A percentile compares a stretch with the other conserved stretches of the same genome.
Evolutionary conservation across 2,113 vertebrate species (phyloP).

Genomic region (Petrocephalus zakoni): DNA sequence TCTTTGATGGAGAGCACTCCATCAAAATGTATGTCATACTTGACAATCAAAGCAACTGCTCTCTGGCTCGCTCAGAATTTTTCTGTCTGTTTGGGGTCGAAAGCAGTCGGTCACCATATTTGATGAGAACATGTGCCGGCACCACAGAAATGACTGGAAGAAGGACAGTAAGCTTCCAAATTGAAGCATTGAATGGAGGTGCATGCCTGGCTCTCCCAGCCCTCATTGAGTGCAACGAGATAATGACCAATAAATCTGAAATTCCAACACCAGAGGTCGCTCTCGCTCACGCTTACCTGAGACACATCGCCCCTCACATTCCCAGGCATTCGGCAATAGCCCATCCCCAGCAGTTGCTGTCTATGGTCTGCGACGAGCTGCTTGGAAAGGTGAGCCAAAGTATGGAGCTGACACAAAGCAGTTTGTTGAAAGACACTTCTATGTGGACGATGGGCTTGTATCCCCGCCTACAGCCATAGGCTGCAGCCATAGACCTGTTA

Average conservation of each 20-base stretch:
- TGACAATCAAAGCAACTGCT: constrained; percentile 28
- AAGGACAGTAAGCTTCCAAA: neutral
- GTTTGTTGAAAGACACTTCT: constrained; percentile 23
- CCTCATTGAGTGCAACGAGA: neutral
- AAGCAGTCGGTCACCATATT: neutral
- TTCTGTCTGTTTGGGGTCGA: constrained; percentile 23
- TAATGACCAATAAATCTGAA: constrained; percentile 2
- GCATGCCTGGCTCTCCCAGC: neutral
- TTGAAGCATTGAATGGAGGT: neutral
- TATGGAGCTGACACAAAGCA: neutral
- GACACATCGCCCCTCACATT: too few relatives aligned
- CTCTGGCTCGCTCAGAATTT: constrained; percentile 18
- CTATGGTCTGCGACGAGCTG: too few relatives aligned
- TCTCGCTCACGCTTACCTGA: constrained; percentile 4
- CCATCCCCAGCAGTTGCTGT: constrained; percentile 9
- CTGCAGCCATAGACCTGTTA: constrained; percentile 8
- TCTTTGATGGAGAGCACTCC: neutral
- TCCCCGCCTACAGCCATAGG: constrained; percentile 11
- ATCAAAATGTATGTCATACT: constrained; percentile 24
- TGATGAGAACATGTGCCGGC: constrained; percentile 23
- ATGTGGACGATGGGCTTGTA: constrained; percentile 24
- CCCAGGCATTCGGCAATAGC: constrained; percentile 21
- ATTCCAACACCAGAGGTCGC: constrained; percentile 16
- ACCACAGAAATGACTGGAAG: neutral
- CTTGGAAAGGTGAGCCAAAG: neutral